Conservation (phyloP, 1,140 invertebrate species). For the Homalodisca vitripennis region DNA sequence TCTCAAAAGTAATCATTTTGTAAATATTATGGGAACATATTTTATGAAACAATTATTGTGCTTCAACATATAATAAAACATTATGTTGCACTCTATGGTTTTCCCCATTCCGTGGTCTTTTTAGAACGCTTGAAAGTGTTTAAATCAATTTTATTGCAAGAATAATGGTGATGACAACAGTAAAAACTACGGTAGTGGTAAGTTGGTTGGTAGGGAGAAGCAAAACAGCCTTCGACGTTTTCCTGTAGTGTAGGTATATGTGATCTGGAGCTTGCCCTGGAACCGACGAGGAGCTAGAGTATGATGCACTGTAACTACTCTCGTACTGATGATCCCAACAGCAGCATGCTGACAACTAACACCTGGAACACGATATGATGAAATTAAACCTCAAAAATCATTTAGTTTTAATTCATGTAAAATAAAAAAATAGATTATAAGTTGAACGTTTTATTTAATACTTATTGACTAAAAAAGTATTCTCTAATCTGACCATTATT, state of each 20-base stretch:
- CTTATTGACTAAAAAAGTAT: no score
- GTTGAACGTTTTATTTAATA: no score
- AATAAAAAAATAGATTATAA: no score
- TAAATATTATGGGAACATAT: not conserved
- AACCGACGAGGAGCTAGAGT: not conserved
- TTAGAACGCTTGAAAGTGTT: no score
- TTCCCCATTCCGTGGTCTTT: not conserved
- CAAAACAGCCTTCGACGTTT: not conserved
- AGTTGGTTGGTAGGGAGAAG: not conserved
- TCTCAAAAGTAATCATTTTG: no score
- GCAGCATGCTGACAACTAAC: no score
- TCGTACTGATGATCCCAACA: no score
- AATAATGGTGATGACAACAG: not conserved
- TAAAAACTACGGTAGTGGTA: not conserved
- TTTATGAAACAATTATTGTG: not conserved
- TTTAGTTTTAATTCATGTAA: no score
- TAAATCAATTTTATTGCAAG: not conserved
- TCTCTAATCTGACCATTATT: no score
- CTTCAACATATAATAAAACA: not conserved
- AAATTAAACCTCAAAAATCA: no score
- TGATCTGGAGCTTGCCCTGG: not conserved
- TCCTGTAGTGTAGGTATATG: constrained; percentile 1
- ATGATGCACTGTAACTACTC: no score
- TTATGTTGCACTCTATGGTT: not conserved
- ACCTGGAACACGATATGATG: no score